These are phyloP conservation scores for Leptopilina myrica DNA, from an alignment of 2,888 invertebrate genomes.

Conservation along the genomic window DNA sequence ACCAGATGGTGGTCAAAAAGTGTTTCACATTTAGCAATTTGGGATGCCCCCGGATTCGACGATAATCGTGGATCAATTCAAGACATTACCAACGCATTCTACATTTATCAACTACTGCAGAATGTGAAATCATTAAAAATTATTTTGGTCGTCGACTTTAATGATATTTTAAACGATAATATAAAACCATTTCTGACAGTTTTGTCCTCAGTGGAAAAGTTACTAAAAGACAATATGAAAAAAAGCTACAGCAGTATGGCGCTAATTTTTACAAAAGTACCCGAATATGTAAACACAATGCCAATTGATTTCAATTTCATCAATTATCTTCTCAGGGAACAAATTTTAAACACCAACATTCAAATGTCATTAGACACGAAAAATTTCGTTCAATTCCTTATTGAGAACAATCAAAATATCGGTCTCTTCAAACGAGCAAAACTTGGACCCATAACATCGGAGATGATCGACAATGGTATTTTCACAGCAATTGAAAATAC, in stretches of 20 bases:
- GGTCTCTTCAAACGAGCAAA: slow-evolving; percentile 31
- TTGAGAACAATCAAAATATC: slow-evolving; percentile 11
- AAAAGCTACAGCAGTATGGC: background rate
- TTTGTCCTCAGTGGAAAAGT: background rate
- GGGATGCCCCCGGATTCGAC: background rate
- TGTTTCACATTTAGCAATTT: background rate
- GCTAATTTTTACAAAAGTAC: slow-evolving; percentile 41
- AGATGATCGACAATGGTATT: background rate
- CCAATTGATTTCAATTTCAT: background rate
- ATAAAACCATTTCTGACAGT: background rate
- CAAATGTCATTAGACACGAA: background rate
- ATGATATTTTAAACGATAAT: background rate
- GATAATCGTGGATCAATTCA: slow-evolving; percentile 1
- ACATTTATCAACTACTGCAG: slow-evolving; percentile 7
- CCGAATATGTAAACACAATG: background rate
- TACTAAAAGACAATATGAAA: background rate
- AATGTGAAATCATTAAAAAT: slow-evolving; percentile 34
- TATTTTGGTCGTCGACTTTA: slow-evolving; percentile 21
- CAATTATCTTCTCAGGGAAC: background rate
- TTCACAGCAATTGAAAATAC: background rate
- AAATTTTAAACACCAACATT: background rate
- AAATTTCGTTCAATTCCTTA: slow-evolving; percentile 7
- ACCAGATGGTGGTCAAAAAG: background rate
- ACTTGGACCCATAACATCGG: background rate
- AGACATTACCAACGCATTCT: slow-evolving; percentile 37